phyloP scores from a whole-genome alignment of 2,113 vertebrate species.

The Turdus rufiventris region DNA sequence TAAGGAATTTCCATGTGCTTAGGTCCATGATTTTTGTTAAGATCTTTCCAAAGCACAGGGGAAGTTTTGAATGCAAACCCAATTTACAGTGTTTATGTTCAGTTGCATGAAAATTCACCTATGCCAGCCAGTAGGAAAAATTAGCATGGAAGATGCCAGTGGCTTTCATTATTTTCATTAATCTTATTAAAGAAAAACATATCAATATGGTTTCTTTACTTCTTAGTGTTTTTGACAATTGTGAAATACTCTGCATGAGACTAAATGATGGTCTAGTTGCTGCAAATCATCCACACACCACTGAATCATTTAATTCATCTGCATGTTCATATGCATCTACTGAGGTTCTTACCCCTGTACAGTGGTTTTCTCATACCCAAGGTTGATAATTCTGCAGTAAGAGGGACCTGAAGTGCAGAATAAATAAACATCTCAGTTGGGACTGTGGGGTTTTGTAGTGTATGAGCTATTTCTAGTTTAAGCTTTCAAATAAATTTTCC shows the following conservation, averaged over 20 bases:
- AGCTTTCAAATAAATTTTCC: not conserved
- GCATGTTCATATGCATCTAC: not conserved
- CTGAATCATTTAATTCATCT: not conserved
- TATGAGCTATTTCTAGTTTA: not conserved
- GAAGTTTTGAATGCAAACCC: not conserved
- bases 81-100: not conserved
- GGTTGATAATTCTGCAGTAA: not conserved
- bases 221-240: not conserved
- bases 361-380: not conserved
- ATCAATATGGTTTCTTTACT: not conserved
- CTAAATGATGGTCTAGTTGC: not conserved
- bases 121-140: not conserved
- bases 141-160: not conserved
- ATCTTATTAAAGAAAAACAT: not conserved
- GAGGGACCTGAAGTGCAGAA: not conserved
- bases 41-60: not conserved
- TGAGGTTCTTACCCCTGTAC: not conserved
- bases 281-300: not conserved
- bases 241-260: not conserved
- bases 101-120: not conserved
- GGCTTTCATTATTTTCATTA: not conserved
- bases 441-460: not conserved
- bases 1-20: not conserved
- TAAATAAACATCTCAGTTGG: not conserved
- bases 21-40: not conserved